These are phyloP conservation scores for Hydractinia echinata DNA, from an alignment of 30 jellyfish, hydroid and myxozoan species.

Conservation along the genomic window DNA sequence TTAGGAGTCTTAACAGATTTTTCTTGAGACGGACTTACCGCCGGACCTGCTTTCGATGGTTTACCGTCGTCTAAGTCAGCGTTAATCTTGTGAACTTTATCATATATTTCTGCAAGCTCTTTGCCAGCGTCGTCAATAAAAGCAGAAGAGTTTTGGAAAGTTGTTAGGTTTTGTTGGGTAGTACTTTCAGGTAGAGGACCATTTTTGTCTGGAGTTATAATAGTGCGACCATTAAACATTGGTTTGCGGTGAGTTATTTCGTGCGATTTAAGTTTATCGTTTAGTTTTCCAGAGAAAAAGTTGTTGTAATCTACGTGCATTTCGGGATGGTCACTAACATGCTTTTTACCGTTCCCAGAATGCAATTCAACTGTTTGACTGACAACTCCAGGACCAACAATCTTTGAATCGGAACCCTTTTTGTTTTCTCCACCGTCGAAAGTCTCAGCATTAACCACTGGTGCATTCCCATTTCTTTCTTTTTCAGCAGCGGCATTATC, in stretches of 20 bases:
- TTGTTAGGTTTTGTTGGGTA: not conserved
- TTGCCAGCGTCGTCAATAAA: constrained; percentile 31
- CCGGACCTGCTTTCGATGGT: no score
- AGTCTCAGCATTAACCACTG: not conserved
- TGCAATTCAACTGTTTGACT: constrained; percentile 44
- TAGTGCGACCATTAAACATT: constrained; percentile 24
- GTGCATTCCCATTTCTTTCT: no score
- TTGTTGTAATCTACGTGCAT: constrained; percentile 9
- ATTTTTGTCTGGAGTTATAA: not conserved
- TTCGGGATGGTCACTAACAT: constrained; percentile 38
- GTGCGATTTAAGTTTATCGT: constrained; percentile 23
- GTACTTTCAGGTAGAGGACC: not conserved
- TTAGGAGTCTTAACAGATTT: no score
- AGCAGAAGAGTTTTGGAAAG: constrained; percentile 5
- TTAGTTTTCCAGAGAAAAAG: constrained; percentile 32
- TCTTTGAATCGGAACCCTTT: constrained; percentile 29
- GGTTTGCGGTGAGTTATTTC: not conserved
- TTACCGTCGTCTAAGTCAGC: no score
- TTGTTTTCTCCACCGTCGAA: not conserved
- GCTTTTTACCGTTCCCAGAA: constrained; percentile 40
- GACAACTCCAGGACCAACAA: constrained; percentile 27
- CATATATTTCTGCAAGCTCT: constrained; percentile 28
- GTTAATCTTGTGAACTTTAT: constrained; percentile 1
- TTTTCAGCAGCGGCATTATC: no score
- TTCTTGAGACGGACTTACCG: no score